Base-by-base conservation (phyloP, 2,888 invertebrate species). In the Noctua comes region DNA sequence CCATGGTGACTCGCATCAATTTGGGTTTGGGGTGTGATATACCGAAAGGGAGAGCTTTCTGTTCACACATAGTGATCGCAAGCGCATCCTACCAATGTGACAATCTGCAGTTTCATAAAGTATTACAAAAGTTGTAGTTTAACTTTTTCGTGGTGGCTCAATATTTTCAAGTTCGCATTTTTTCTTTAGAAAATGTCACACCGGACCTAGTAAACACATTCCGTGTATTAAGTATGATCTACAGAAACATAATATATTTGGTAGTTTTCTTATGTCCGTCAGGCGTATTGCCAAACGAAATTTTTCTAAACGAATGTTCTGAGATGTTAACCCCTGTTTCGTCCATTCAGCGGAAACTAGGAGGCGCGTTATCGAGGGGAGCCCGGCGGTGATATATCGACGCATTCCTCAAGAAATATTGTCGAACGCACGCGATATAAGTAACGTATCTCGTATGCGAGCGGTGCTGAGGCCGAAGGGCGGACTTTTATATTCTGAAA, bases 351-450 rank as follows among this genome's bases (percentile, higher is more conserved):
- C 93, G 91, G 93, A 93, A 94, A 94, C 91, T 88, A 89, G 92
- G 92, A 93, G 92, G 91, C 91, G 91, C 91, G 92, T 92, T 94
- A 94, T 94, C 92, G 93, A 93, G 94, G 95, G 94, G 93, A 89
- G 91, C 89, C 90, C 91, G 90, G 86, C 88, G 89, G 93, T 95
- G 96, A 96, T 96, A 95, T 95, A 95, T 96, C 88, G 94, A 88
- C 91, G 91, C 91, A 92, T 93, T 94, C 92, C 90, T 90, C 87
- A 91, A 94, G 93, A 95, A 94, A 95, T 95, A 95, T 94, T 90
- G 92, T 91, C 88, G 89, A 91, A 89, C 90, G 91, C 93, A 93
- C 92, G 91, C 92, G 90, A 92, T 92, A 90, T 93, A 92, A 91
- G 91, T 91, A 91, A 89, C 90, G 88, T 89, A 90, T 90, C 91